Evolutionary conservation across 2,113 vertebrate genomes (phyloP).

Genomic region (Chaenocephalus aceratus): DNA sequence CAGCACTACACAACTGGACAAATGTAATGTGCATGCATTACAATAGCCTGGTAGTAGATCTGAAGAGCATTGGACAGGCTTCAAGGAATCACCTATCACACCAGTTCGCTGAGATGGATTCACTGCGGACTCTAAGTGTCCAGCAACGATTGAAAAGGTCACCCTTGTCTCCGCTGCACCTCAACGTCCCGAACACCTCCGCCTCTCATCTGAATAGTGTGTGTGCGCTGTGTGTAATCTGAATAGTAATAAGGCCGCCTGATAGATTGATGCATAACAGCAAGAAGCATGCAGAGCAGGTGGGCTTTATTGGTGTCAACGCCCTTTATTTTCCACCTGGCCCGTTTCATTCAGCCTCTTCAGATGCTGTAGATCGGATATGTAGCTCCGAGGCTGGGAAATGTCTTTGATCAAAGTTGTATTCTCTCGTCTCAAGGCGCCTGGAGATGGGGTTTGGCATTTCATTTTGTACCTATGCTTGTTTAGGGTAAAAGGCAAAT

Average conservation of each 20-base stretch:
- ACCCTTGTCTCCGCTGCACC: constrained; percentile 59
- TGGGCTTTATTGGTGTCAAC: constrained; percentile 58
- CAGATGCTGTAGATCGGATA: constrained; percentile 35
- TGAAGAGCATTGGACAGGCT: constrained; percentile 70
- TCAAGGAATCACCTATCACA: constrained; percentile 78
- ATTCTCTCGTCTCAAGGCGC: constrained; percentile 19
- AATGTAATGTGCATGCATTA: constrained; percentile 77
- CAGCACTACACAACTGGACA: constrained; percentile 36
- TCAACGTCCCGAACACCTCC: constrained; percentile 56
- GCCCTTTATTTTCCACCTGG: constrained; percentile 61
- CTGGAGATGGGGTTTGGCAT: constrained; percentile 8
- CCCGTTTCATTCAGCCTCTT: constrained; percentile 48
- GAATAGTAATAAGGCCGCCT: constrained; percentile 81
- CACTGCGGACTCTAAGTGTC: constrained; percentile 76
- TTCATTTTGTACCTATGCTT: constrained; percentile 37
- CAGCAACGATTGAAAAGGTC: constrained; percentile 77
- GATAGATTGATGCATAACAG: constrained; percentile 87
- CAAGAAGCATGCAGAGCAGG: constrained; percentile 77
- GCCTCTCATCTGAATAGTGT: constrained; percentile 79
- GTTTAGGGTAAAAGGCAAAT: constrained; percentile 11
- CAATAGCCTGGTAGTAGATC: constrained; percentile 62
- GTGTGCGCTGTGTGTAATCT: constrained; percentile 74
- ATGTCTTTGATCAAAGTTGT: constrained; percentile 57
- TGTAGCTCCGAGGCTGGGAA: constrained; percentile 10
- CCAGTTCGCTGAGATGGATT: constrained; percentile 81